Base-by-base conservation (phyloP, 2,113 vertebrate species). In the Phyllostomus hastatus region DNA sequence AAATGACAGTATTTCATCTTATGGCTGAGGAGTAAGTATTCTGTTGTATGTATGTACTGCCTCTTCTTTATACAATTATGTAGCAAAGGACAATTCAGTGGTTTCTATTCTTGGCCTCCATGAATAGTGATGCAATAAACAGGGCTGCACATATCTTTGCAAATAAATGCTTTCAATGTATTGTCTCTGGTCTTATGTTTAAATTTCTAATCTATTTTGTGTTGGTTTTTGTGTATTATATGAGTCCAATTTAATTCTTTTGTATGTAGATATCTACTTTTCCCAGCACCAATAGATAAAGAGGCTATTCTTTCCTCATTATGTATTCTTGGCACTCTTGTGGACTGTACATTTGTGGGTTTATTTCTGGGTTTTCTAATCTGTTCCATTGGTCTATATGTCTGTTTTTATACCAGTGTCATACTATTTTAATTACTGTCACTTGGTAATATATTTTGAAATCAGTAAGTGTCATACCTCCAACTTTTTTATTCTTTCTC, bases 21-120 rank as follows among this genome's bases (percentile, higher is more conserved):
- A 75, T 67, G 48, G 28, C 46, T 92, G n/a, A 92, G 82, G 83
- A 89, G 35, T 61, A 95, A 89, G 35, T 61, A 95, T 43, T 48
- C 33, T 50, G 52, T 24, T 79, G 61, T 70, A 11, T 31, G 24
- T 61, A 61, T 38, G 54, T 10, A 43, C 0, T 20, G 33, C 17
- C 19, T 67, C 73, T 75, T 59, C 17, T 73, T 85, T 81, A 96
- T 48, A 31, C 57, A 59, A 59, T 26, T 24, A 26, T 26, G 57
- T 59, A 59, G 57, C 35, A 72, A 69, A 38, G n/a, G 67, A 69
- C 67, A 69, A 59, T 59, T 35, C 17, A 8, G 67, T 72, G 22
- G 75, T 26, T 57, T 75, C 66, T 69, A 67, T 2, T 66, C 57
- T 78, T 20, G 46, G 31, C 33, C 81, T n/a, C 28, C 33, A 38